Evolutionary conservation across 2,113 vertebrate genomes (phyloP).

Genomic region (Falco punctatus): DNA sequence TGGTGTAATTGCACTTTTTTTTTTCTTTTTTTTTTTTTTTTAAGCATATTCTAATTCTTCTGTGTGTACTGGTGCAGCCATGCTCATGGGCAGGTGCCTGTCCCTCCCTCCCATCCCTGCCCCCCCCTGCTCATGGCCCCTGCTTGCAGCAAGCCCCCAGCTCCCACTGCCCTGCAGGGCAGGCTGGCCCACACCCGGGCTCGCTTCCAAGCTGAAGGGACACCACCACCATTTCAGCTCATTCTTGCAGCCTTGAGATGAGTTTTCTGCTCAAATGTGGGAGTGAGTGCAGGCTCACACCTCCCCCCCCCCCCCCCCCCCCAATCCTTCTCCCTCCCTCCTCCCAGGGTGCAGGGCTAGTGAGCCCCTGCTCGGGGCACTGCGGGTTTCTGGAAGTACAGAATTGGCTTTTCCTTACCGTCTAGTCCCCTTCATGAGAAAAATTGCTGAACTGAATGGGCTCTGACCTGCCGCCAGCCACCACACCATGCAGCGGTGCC

Average conservation of each 20-base stretch:
- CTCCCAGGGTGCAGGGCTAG: not conserved
- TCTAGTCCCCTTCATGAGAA: not conserved
- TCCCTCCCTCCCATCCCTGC: not conserved
- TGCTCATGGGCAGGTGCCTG: not conserved
- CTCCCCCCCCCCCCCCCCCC: not conserved
- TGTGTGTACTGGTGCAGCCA: fast-evolving
- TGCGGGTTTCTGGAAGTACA: not conserved
- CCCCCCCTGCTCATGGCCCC: not conserved
- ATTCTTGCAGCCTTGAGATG: fast-evolving
- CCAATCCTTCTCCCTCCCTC: not conserved
- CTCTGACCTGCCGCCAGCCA: not conserved
- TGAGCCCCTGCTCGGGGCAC: not conserved
- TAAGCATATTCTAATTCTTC: not conserved
- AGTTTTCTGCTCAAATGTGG: not conserved
- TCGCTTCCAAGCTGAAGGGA: not conserved
- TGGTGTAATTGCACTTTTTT: no score
- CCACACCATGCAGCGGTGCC: not conserved
- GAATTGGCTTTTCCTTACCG: not conserved
- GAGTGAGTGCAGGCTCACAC: not conserved
- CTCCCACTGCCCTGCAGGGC: fast-evolving
- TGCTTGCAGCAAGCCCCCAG: not conserved
- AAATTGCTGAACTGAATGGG: not conserved
- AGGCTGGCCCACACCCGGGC: not conserved
- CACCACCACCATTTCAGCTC: not conserved
- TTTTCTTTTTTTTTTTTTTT: not conserved